These are phyloP conservation scores for Chaetogeoica ovagalla DNA, from an alignment of 2,888 invertebrate species.

Conservation along the genomic window DNA sequence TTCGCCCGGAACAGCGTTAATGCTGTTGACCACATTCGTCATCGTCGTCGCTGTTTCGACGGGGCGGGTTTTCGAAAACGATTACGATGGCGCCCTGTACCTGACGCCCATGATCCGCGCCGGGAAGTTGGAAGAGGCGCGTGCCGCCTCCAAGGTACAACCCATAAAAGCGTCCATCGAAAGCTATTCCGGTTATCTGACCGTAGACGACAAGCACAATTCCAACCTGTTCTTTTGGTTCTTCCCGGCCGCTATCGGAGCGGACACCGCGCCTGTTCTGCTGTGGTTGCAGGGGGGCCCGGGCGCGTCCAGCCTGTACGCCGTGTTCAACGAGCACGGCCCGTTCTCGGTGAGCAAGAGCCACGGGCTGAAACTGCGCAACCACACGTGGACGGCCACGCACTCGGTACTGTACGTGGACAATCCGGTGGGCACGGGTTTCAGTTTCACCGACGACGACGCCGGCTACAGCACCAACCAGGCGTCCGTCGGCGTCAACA, in stretches of 20 bases:
- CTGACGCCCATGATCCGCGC: constrained; percentile 42
- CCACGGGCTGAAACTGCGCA: constrained; percentile 62
- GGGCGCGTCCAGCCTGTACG: constrained; percentile 64
- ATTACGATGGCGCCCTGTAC: constrained; percentile 21
- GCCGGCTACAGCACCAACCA: constrained; percentile 79
- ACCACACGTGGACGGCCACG: constrained; percentile 75
- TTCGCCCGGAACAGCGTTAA: too few relatives aligned
- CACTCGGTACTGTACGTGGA: constrained; percentile 87
- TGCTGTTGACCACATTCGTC: not conserved
- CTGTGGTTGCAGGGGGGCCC: constrained; percentile 68
- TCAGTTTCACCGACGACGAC: constrained; percentile 79
- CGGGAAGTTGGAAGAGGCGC: constrained; percentile 16
- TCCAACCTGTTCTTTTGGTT: constrained; percentile 64
- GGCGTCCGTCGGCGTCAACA: constrained; percentile 76
- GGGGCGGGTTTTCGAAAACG: too few relatives aligned
- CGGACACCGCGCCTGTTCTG: constrained; percentile 61
- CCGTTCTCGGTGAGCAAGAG: constrained; percentile 59
- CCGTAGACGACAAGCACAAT: constrained; percentile 63
- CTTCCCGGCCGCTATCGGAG: constrained; percentile 60
- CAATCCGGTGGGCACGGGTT: constrained; percentile 91
- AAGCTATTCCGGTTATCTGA: constrained; percentile 69
- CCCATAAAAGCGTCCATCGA: constrained; percentile 58
- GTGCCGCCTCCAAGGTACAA: constrained; percentile 37
- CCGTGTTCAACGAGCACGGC: constrained; percentile 67
- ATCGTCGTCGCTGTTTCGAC: not conserved